Evolutionary conservation across 1,140 invertebrate genomes (phyloP).

Genomic region (Ceratina calcarata): DNA sequence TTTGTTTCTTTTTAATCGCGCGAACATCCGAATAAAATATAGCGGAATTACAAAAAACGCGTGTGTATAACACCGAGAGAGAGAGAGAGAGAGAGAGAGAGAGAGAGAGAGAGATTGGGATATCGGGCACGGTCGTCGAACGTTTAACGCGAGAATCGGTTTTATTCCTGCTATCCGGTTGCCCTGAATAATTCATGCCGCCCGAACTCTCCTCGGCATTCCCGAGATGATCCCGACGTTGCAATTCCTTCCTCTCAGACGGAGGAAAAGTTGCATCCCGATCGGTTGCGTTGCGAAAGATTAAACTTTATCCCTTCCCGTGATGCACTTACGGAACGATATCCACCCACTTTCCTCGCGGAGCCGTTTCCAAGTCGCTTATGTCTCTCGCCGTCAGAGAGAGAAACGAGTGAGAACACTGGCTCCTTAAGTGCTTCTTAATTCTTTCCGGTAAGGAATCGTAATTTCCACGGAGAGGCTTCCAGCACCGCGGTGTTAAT

Average conservation of each 20-base stretch:
- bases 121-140: conserved; percentile 33
- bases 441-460: neutral
- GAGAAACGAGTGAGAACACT: too few relatives aligned
- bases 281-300: conserved; percentile 49
- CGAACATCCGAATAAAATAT: conserved; percentile 29
- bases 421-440: neutral
- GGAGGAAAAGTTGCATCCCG: conserved; percentile 30
- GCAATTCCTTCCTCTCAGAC: conserved; percentile 36
- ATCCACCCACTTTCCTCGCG: neutral
- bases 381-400: neutral
- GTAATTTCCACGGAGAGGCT: neutral
- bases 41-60: conserved; percentile 25
- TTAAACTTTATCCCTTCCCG: conserved; percentile 36
- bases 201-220: conserved; percentile 16
- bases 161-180: conserved; percentile 40
- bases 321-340: conserved; percentile 42
- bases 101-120: too few relatives aligned
- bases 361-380: too few relatives aligned
- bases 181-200: conserved; percentile 50
- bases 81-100: too few relatives aligned
- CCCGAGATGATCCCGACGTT: conserved; percentile 15
- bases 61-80: conserved; percentile 32
- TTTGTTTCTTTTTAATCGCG: neutral
- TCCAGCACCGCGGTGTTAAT: too few relatives aligned
- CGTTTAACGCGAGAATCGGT: conserved; percentile 53